Evolutionary conservation across 2,113 vertebrate genomes (phyloP).

Genomic region (Tylochromis polylepis): DNA sequence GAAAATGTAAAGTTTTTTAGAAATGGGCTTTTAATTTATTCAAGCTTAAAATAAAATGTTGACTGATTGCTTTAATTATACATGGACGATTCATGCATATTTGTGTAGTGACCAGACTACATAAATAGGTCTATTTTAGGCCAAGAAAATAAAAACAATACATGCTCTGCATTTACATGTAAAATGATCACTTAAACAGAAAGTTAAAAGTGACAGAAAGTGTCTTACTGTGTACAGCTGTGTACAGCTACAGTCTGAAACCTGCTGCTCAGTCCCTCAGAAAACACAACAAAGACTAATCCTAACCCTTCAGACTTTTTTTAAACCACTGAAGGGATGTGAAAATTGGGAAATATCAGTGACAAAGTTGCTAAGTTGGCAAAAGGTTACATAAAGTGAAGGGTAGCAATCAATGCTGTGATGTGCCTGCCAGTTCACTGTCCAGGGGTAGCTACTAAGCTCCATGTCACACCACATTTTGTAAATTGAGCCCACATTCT

Average conservation of each 20-base stretch:
- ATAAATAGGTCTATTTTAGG: not conserved
- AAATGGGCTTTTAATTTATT: not conserved
- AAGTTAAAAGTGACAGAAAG: too few relatives aligned
- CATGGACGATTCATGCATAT: not conserved
- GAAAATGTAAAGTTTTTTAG: not conserved
- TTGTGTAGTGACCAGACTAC: not conserved
- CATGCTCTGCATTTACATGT: too few relatives aligned
- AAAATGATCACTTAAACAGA: too few relatives aligned
- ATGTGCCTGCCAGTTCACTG: not conserved
- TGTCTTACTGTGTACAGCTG: too few relatives aligned
- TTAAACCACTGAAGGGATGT: accelerated
- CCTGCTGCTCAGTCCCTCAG: not conserved
- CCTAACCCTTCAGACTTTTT: not conserved
- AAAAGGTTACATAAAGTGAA: not conserved
- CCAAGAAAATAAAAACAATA: not conserved
- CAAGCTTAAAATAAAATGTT: not conserved
- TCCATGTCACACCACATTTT: not conserved
- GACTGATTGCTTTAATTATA: not conserved
- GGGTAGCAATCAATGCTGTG: not conserved
- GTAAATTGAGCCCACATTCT: not conserved
- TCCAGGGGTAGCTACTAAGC: not conserved
- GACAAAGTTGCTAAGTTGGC: not conserved
- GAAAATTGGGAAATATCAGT: not conserved
- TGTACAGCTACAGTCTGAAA: too few relatives aligned
- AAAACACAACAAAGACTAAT: not conserved